Base-by-base conservation (phyloP, 1,140 invertebrate species). In the Teleogryllus occipitalis region DNA sequence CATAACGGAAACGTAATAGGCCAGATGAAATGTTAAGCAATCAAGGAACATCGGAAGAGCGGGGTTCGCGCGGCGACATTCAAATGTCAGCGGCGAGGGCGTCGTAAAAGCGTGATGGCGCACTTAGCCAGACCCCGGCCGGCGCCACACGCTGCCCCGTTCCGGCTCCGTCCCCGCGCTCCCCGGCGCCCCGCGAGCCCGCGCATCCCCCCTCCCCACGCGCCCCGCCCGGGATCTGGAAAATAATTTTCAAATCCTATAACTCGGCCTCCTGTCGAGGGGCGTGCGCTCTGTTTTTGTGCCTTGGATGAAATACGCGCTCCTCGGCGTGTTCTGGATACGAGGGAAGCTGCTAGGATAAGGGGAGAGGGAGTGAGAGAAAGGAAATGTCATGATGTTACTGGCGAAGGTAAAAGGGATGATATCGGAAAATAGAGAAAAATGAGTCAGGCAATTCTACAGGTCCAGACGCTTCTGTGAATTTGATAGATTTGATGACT, bases 1-100 rank as follows among this genome's bases (percentile, higher is more conserved):
- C 54, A 65, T 65, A 65, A 65, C 54, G 54, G 54, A 65, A 65
- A 18, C 54, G 54, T 65, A 65, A 65, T 65, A 65, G 54, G 54
- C 54, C 54, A 18, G 18, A 18, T 18, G 54, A 65, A 65, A 65
- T 65, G 54, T 18, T 65, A 65, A 65, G 54, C 54, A 65, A 65
- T 65, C 54, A 65, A 65, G 54, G 54, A 65, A 65, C 54, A 65
- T 65, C 54, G 10, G 54, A 65, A 65, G 54, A 65, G 54, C 10
- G 10, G 54, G 18, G 54, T 65, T 65, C 54, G 54, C 54, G 54
- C 54, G 54, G 54, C 54, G 54, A 65, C 54, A 65, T 65, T 65
- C 54, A 65, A 65, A 65, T 65, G 54, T 65, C 54, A 65, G 54
- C 18, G 54, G 18, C 54, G 54, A 65, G 54, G 18, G 54, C 54